Evolutionary conservation across 2,888 invertebrate genomes (phyloP).

Genomic region (Meta bourneti): DNA sequence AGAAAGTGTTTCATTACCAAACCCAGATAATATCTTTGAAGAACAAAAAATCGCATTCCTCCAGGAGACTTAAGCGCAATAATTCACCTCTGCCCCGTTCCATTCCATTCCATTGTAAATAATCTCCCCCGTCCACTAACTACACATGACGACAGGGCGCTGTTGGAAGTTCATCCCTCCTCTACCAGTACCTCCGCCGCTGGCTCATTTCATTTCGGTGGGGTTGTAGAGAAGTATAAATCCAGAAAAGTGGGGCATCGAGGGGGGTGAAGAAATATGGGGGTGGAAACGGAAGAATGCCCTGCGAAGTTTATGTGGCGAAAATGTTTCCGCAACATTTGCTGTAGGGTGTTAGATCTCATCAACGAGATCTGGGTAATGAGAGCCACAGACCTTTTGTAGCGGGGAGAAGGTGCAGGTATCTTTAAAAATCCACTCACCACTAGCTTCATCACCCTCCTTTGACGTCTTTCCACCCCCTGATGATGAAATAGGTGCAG

Average conservation of each 20-base stretch:
- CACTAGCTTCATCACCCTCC: too few relatives aligned
- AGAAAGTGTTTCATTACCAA: not conserved
- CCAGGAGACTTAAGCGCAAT: not conserved
- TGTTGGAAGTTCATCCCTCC: not conserved
- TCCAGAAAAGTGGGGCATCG: not conserved
- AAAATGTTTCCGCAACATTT: conserved; percentile 69
- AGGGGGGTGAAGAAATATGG: not conserved
- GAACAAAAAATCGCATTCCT: not conserved
- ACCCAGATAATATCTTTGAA: not conserved
- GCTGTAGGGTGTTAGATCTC: conserved; percentile 49
- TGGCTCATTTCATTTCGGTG: not conserved
- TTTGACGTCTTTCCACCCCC: too few relatives aligned
- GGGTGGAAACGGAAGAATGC: conserved; percentile 15
- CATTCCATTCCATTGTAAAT: not conserved
- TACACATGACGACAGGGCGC: not conserved
- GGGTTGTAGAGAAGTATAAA: not conserved
- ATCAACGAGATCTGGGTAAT: conserved; percentile 64
- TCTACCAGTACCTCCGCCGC: not conserved
- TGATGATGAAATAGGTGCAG: too few relatives aligned
- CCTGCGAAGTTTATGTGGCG: conserved; percentile 57
- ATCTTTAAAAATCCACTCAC: not conserved
- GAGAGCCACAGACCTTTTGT: conserved; percentile 29
- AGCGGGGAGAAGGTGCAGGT: not conserved
- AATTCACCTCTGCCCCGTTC: not conserved
- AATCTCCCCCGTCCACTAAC: not conserved